Evolutionary conservation across 2,797 vertebrate species (phyloP).

Genomic region (Sebastes nivosus): DNA sequence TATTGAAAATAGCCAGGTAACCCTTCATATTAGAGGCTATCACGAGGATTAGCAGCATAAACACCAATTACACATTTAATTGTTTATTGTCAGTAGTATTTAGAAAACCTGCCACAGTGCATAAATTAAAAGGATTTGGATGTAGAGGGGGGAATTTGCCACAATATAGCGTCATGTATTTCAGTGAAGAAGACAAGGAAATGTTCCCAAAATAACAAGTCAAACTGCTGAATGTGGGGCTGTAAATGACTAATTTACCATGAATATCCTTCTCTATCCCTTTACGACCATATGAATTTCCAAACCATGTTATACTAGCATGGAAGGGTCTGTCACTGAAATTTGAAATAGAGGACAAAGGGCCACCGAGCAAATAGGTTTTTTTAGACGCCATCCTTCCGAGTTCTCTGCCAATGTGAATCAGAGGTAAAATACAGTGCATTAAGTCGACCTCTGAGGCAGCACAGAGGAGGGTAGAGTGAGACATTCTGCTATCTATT

Average conservation of each 20-base stretch:
- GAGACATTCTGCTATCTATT: conserved; percentile 83
- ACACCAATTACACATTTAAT: conserved; percentile 82
- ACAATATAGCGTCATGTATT: conserved; percentile 39
- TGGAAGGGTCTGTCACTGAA: conserved; percentile 71
- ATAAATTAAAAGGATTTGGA: conserved; percentile 57
- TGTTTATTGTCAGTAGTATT: conserved; percentile 78
- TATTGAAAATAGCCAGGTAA: conserved; percentile 83
- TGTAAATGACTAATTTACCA: conserved; percentile 73
- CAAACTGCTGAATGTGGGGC: conserved; percentile 44
- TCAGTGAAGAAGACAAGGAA: conserved; percentile 44
- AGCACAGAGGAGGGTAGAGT: conserved; percentile 77
- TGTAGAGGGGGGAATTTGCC: conserved; percentile 15
- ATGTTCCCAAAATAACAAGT: conserved; percentile 56
- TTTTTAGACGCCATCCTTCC: conserved; percentile 65
- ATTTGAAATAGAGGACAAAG: conserved; percentile 79
- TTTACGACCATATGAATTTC: conserved; percentile 61
- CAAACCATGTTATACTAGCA: conserved; percentile 62
- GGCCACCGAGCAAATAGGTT: conserved; percentile 68
- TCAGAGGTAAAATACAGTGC: conserved; percentile 80
- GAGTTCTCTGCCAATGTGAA: conserved; percentile 75
- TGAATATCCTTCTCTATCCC: conserved; percentile 68
- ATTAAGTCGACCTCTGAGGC: conserved; percentile 79
- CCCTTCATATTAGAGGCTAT: conserved; percentile 81
- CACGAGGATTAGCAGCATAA: conserved; percentile 77
- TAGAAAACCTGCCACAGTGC: conserved; percentile 50